Evolutionary conservation across 2,797 vertebrate species (phyloP).

Genomic region (Meriones psammophilus): DNA sequence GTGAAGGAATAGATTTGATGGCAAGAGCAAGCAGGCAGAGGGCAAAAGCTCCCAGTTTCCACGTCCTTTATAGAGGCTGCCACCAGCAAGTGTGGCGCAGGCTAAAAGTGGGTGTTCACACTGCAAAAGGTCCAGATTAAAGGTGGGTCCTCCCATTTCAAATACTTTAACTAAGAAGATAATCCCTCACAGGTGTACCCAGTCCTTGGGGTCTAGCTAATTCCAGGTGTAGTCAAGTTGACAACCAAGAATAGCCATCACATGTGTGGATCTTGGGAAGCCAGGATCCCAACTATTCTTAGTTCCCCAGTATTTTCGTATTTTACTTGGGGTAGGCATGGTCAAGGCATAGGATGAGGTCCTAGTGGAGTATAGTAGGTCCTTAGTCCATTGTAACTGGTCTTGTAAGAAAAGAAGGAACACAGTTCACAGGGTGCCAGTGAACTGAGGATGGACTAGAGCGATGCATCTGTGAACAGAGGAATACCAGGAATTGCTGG

Average conservation of each 20-base stretch:
- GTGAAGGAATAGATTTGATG: background rate
- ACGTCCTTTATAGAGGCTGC: background rate
- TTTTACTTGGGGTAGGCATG: background rate
- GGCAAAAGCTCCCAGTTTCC: background rate
- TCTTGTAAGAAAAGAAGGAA: slow-evolving; percentile 33
- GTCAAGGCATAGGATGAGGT: background rate
- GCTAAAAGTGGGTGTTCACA: background rate
- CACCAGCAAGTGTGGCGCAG: no score
- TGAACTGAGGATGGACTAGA: background rate
- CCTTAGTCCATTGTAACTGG: background rate
- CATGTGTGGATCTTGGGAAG: background rate
- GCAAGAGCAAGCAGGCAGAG: background rate
- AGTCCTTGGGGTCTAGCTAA: background rate
- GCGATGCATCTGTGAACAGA: background rate
- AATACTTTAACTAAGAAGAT: background rate
- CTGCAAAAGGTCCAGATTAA: background rate
- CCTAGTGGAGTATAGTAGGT: background rate
- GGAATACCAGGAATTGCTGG: background rate
- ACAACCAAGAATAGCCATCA: background rate
- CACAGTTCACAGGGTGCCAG: background rate
- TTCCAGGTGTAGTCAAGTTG: background rate
- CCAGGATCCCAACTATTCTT: background rate
- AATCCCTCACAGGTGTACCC: background rate
- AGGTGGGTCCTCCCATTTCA: background rate
- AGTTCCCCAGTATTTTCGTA: background rate